Conservation (phyloP, 2,888 invertebrate species). For the Chrysomela aeneicollis region DNA sequence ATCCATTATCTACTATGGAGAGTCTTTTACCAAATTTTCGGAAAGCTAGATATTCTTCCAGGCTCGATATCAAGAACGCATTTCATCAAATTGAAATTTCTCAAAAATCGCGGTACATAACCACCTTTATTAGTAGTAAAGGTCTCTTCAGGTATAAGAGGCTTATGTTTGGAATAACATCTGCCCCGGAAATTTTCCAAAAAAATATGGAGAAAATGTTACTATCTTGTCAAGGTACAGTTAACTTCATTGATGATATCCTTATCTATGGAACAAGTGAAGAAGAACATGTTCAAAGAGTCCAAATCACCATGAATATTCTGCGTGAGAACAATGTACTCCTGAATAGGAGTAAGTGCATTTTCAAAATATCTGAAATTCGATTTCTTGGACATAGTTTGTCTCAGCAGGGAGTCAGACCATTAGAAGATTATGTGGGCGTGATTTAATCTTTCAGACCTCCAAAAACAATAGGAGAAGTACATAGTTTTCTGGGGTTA, state of each 20-base stretch:
- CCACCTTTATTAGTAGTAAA: constrained; percentile 36
- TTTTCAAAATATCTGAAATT: constrained; percentile 43
- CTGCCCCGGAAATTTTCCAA: constrained; percentile 28
- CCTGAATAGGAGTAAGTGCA: constrained; percentile 40
- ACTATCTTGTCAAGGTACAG: background rate
- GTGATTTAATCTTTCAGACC: constrained; percentile 2
- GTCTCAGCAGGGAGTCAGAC: constrained; percentile 20
- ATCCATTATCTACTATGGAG: constrained; percentile 45
- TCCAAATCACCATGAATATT: background rate
- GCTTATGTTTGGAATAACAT: constrained; percentile 29
- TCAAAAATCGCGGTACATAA: constrained; percentile 30
- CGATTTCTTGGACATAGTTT: constrained; percentile 29
- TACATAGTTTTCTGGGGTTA: constrained; percentile 47
- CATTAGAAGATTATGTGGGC: constrained; percentile 11
- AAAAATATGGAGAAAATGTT: constrained; percentile 12
- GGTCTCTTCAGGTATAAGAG: constrained; percentile 31
- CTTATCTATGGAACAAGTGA: constrained; percentile 16
- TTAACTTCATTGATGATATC: constrained; percentile 24
- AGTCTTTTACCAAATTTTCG: constrained; percentile 41
- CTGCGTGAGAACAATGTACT: constrained; percentile 11
- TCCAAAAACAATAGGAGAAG: constrained; percentile 31
- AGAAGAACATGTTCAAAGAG: constrained; percentile 10
- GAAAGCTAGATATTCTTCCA: constrained; percentile 39
- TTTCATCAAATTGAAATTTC: constrained; percentile 36
- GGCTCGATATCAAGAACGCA: constrained; percentile 31